Base-by-base conservation (phyloP, 2,888 invertebrate species). In the Drosophila subsilvestris region DNA sequence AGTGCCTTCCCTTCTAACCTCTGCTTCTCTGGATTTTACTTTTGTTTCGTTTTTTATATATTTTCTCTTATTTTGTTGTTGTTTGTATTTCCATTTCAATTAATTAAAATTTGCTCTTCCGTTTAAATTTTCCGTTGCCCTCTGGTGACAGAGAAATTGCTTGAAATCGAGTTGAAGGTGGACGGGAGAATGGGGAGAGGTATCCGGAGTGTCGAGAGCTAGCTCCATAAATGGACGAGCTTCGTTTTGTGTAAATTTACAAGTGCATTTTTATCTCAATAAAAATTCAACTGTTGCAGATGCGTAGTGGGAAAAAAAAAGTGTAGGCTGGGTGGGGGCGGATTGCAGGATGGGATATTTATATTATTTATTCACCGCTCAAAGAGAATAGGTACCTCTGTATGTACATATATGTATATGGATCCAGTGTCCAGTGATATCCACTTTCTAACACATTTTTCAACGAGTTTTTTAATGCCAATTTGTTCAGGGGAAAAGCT, bases 31-130 rank as follows among this genome's bases (percentile, higher is more conserved):
- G 37, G 14, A 37, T 37, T 22, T 8, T 7, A 49, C n/a, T 29
- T 20, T 1, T 47, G 3, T 2, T n/a, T 6, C 3, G 5, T 29
- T 42, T 14, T 14, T 54, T 70, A 47, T 22, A 3, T 22, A 22
- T 22, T 22, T 49, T 49, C 60, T 48, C 47, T 42, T 50, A 69
- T 48, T 48, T 54, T 54, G 42, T 50, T 75, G 61, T 56, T 61
- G 65, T 63, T 56, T 61, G 65, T 56, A 53, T 63, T 78, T 78
- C 55, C 62, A 78, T 84, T 78, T 74, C 81, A 85, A 87, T 87
- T 80, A 85, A 85, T 78, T 79, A 81, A 73, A 84, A 69, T 73
- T 67, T 79, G 66, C 67, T 74, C 74, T 87, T 85, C 82, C 79
- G 81, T 78, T 81, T 69, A 69, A 80, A 73, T 65, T 63, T 57